Evolutionary conservation across 2,888 invertebrate genomes (phyloP).

Genomic region (Andrena camellia): DNA sequence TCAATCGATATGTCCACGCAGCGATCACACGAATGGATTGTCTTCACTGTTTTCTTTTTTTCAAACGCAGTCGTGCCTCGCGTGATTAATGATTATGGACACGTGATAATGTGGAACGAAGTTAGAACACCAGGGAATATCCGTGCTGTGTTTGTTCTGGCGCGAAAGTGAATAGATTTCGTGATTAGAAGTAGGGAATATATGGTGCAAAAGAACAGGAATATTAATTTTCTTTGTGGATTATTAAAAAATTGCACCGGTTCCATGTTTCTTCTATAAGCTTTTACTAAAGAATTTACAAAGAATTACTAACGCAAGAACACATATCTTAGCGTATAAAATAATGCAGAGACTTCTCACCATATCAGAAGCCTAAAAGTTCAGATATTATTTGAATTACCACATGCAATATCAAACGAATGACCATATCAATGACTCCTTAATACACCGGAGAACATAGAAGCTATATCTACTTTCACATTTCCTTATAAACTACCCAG

Average conservation of each 20-base stretch:
- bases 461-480: too few relatives aligned
- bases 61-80: constrained; percentile 31
- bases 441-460: too few relatives aligned
- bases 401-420: too few relatives aligned
- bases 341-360: too few relatives aligned
- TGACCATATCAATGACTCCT: too few relatives aligned
- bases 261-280: too few relatives aligned
- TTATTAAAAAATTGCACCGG: neutral
- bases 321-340: too few relatives aligned
- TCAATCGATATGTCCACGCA: constrained; percentile 51
- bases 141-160: neutral
- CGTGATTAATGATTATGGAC: constrained; percentile 62
- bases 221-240: neutral
- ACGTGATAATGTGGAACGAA: constrained; percentile 41
- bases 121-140: constrained; percentile 17
- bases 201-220: neutral
- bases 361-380: too few relatives aligned
- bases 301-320: too few relatives aligned
- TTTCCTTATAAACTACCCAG: too few relatives aligned
- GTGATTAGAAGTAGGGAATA: neutral
- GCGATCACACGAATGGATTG: constrained; percentile 20
- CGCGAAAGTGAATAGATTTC: neutral
- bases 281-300: too few relatives aligned
- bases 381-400: too few relatives aligned
- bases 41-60: constrained; percentile 16